Evolutionary conservation across 1,140 invertebrate genomes (phyloP).

Genomic region (Trichoplusia ni): DNA sequence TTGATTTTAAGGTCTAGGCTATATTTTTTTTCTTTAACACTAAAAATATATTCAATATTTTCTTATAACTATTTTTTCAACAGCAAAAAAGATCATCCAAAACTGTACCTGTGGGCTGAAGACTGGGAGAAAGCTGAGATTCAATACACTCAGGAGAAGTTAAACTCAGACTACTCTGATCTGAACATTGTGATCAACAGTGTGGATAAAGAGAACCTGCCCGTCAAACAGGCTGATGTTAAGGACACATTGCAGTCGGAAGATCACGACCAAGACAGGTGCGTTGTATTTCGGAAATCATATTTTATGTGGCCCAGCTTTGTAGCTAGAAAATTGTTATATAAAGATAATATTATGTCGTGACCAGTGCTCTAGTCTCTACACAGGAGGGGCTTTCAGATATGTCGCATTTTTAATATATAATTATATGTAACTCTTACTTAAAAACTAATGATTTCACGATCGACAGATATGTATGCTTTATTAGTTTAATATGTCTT

Average conservation of each 20-base stretch:
- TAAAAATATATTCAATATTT: not conserved
- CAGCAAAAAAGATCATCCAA: slow-evolving; percentile 90
- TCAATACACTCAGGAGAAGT: slow-evolving; percentile 52
- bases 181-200: slow-evolving; percentile 65
- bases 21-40: not conserved
- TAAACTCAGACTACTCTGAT: slow-evolving; percentile 64
- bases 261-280: slow-evolving; percentile 51
- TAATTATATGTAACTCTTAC: too few relatives aligned
- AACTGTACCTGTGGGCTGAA: slow-evolving; percentile 92
- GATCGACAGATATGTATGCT: too few relatives aligned
- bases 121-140: slow-evolving; percentile 86
- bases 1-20: too few relatives aligned
- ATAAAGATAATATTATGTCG: too few relatives aligned
- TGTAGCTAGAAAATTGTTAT: too few relatives aligned
- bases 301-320: too few relatives aligned
- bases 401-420: too few relatives aligned
- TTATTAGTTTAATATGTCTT: too few relatives aligned
- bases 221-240: slow-evolving; percentile 45
- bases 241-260: slow-evolving; percentile 42
- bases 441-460: too few relatives aligned
- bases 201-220: slow-evolving; percentile 64
- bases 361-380: too few relatives aligned
- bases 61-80: slow-evolving; percentile 22
- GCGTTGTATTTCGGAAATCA: not conserved
- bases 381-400: too few relatives aligned